Conservation (phyloP, 1,140 invertebrate species). For the Cherax destructor region DNA sequence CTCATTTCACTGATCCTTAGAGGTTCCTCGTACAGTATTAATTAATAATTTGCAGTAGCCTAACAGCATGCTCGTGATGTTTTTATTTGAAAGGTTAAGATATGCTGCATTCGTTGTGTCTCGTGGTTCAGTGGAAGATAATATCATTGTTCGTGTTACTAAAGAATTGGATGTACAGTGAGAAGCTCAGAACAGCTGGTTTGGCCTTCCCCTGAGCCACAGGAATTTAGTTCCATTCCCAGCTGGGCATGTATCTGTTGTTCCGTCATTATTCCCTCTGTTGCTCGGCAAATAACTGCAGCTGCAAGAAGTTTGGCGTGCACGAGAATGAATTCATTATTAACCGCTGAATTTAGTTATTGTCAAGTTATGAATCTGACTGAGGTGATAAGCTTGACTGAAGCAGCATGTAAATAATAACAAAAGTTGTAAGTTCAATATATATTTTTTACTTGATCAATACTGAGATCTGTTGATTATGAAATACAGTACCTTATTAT, state of each 20-base stretch:
- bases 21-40: not conserved
- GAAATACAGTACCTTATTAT: not conserved
- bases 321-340: constrained; percentile 7
- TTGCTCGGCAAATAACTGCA: constrained; percentile 21
- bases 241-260: not conserved
- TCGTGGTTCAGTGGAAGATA: constrained; percentile 17
- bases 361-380: not conserved
- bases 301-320: not conserved
- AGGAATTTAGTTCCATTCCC: not conserved
- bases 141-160: not conserved
- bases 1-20: constrained; percentile 55
- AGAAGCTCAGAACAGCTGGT: not conserved
- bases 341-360: not conserved
- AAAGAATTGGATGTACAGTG: not conserved
- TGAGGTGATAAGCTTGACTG: not conserved
- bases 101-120: not conserved
- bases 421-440: not conserved
- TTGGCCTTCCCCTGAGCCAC: constrained; percentile 15
- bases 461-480: not conserved
- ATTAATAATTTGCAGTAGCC: constrained; percentile 38
- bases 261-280: not conserved
- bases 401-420: not conserved
- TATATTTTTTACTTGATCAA: not conserved
- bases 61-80: constrained; percentile 49
- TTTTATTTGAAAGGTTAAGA: not conserved